A percentile compares a stretch with the other conserved stretches of the same genome.
Evolutionary conservation across 1,140 invertebrate genomes (phyloP).

Genomic region (Phocides pigmalion): DNA sequence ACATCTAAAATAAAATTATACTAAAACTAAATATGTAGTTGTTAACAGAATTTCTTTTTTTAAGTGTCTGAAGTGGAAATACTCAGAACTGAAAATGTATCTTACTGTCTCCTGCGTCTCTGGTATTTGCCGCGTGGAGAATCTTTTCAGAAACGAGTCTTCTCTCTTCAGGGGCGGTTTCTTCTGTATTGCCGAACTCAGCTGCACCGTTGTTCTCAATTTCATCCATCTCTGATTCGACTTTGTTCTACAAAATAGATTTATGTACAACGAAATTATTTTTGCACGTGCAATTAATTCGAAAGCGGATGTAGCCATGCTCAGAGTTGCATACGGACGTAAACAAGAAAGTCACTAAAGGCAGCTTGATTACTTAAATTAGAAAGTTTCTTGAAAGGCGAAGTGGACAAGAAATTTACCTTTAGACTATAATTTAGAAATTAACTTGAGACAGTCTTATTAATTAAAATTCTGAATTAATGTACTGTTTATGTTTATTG

Average conservation of each 20-base stretch:
- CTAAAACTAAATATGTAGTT: too few species aligned
- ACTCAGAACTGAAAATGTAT: too few species aligned
- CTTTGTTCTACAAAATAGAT: conserved; percentile 87
- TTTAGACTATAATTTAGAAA: too few species aligned
- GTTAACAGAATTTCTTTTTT: too few species aligned
- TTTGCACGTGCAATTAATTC: conserved; percentile 19
- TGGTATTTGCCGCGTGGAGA: conserved; percentile 95
- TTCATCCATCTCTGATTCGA: conserved; percentile 98
- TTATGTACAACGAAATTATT: conserved; percentile 19
- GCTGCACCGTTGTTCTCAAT: conserved; percentile 94
- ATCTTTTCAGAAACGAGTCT: conserved; percentile 97
- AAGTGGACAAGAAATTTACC: background rate
- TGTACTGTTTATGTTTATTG: conserved; percentile 7
- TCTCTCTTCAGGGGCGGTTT: conserved; percentile 95
- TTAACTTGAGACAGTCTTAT: too few species aligned
- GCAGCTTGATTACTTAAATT: conserved; percentile 1
- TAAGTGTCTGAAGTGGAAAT: too few species aligned
- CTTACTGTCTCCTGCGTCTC: conserved; percentile 92
- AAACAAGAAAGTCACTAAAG: conserved; percentile 5
- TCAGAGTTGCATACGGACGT: background rate
- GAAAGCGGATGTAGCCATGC: conserved; percentile 48
- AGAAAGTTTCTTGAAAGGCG: background rate
- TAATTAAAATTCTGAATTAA: too few species aligned
- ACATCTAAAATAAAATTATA: too few species aligned
- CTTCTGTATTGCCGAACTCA: conserved; percentile 95